phyloP scores from a whole-genome alignment of 2,113 vertebrate species.

The Centropus bengalensis region DNA sequence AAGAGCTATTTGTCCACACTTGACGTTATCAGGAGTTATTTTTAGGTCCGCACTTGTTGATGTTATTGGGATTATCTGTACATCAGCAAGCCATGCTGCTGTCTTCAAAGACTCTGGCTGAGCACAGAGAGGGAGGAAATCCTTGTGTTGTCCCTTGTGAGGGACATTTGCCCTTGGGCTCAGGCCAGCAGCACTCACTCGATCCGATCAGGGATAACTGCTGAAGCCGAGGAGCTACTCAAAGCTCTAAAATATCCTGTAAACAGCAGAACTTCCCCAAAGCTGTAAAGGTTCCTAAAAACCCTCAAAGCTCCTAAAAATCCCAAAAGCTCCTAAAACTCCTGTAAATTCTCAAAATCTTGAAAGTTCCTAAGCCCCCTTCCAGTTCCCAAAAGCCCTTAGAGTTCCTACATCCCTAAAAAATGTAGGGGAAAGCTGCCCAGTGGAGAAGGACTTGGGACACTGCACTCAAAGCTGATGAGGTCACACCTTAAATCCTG shows the following conservation, averaged over 20 bases:
- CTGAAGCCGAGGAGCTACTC: background rate
- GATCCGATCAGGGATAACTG: background rate
- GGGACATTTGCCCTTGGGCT: constrained; percentile 32
- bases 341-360: background rate
- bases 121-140: constrained; percentile 7
- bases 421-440: too few relatives aligned
- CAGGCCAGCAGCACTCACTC: background rate
- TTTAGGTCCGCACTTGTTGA: constrained; percentile 42
- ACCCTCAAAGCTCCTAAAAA: too few relatives aligned
- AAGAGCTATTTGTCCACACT: background rate
- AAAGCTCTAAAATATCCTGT: background rate
- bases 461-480: too few relatives aligned
- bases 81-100: background rate
- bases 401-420: background rate
- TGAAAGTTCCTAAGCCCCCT: background rate
- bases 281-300: background rate
- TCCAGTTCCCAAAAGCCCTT: background rate
- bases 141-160: background rate
- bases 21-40: constrained; percentile 44
- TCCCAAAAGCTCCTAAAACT: background rate
- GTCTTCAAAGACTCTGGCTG: background rate
- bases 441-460: too few relatives aligned
- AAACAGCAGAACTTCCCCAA: background rate
- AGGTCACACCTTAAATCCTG: too few relatives aligned
- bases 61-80: background rate